Percentiles rank a stretch among this genome's conserved stretches.
Conservation (phyloP, 1,140 invertebrate genomes). For the Dolichoris vasculosae region DNA sequence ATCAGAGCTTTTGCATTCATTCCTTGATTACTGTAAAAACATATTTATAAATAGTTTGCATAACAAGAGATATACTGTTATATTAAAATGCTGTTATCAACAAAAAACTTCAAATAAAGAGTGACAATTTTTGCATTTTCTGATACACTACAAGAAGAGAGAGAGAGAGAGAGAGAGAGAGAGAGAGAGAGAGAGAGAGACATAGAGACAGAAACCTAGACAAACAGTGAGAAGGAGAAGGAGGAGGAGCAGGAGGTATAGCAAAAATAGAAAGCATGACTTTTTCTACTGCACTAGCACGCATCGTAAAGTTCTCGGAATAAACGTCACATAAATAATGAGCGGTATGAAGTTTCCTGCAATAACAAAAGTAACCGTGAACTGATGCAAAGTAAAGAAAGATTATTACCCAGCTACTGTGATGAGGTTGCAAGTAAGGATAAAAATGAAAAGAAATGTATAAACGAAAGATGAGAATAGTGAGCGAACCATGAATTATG, state of each 20-base stretch:
- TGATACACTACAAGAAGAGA: not conserved
- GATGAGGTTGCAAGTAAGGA: not conserved
- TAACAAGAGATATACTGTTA: not conserved
- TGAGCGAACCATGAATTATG: conserved; percentile 59
- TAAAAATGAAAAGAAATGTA: not conserved
- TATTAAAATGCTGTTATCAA: conserved; percentile 18
- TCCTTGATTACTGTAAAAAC: not conserved
- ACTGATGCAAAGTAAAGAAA: conserved; percentile 52
- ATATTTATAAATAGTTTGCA: not conserved
- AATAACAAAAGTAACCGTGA: conserved; percentile 60
- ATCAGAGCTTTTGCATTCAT: not conserved
- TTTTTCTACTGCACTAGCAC: not conserved
- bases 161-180: not conserved
- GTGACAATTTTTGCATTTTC: not conserved
- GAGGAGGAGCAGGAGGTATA: not conserved
- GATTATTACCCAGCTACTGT: not conserved
- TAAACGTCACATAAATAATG: conserved; percentile 61
- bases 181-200: not conserved
- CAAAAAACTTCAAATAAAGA: not conserved
- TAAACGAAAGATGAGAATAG: conserved; percentile 5
- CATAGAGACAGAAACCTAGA: not conserved
- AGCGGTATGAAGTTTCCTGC: conserved; percentile 57
- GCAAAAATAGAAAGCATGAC: not conserved
- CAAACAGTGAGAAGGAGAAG: not conserved
- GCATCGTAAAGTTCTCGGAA: conserved; percentile 51